Evolutionary conservation across 2,888 invertebrate genomes (phyloP), one percentile per base, ranked within the genome.

Genomic region (Meteorus cinctellus): DNA sequence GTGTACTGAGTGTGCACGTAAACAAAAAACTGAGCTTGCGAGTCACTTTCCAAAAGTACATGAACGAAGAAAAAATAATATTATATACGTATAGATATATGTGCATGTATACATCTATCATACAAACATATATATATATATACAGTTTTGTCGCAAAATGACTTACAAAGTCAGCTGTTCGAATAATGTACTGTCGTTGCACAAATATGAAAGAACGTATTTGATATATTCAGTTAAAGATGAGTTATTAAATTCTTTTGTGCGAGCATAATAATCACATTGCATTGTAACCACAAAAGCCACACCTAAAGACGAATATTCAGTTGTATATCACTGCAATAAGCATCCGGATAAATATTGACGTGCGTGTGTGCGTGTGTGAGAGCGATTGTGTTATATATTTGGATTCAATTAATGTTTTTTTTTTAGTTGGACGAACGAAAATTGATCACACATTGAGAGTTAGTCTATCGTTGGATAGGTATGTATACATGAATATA

Each of bases 81-180:
- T 8, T n/a, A 55, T n/a, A 55, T 55, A 55, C 4, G 19, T 19
- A 55, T 19, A 55, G 2, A 41, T 41, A 41, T 8, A 41, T 41
- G 2, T 34, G 8, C 2, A 34, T 34, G 24, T 24, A 24, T 1
- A 24, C 1, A 24, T 24, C 24, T 24, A 24, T 24, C n/a, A n/a
- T n/a, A n/a, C n/a, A n/a, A n/a, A 24, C 24, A 24, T 24, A 24
- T 34, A 34, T 41, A 6, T 41, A 41, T 41, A 41, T 41, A 19
- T 24, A 31, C 14, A 29, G n/a, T 59, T 16, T 63, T 29, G 63
- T 72, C 65, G 65, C 27, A 51, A 72, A 65, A 72, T 65, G 65
- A 63, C 63, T 45, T 48, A 24, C 63, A 12, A 2, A 29, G 34
- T 63, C 72, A 48, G 72, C 72, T 65, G 65, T 72, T n/a, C 2